These are phyloP conservation scores for Drosophila melanica DNA, from an alignment of 1,140 invertebrate genomes.

Conservation along the genomic window DNA sequence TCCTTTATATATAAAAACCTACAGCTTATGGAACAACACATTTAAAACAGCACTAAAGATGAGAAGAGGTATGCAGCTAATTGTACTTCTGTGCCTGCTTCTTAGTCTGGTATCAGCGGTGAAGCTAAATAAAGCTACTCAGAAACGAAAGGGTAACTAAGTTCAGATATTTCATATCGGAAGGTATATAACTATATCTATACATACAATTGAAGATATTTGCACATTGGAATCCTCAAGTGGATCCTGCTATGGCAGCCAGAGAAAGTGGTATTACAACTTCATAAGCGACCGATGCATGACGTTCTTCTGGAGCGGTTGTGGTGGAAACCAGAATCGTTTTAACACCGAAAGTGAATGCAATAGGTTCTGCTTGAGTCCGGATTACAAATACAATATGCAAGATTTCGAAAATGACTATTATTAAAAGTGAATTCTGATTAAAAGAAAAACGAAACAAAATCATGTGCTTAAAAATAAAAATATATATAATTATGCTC, in stretches of 20 bases:
- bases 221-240: not conserved
- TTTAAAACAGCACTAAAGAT: not conserved
- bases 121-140: not conserved
- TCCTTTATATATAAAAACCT: conserved; percentile 6
- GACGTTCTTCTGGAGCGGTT: conserved; percentile 6
- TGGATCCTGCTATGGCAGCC: not conserved
- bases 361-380: conserved; percentile 11
- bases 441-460: conserved; percentile 20
- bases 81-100: not conserved
- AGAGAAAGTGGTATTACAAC: conserved; percentile 9
- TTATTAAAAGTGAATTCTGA: not conserved
- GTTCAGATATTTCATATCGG: not conserved
- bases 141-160: conserved; percentile 7
- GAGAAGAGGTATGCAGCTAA: not conserved
- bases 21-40: not conserved
- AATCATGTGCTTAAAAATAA: conserved; percentile 10
- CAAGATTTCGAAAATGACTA: conserved; percentile 25
- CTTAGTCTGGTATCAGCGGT: not conserved
- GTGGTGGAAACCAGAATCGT: conserved; percentile 28
- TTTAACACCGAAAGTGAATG: conserved; percentile 5
- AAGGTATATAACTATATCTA: not conserved
- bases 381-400: conserved; percentile 5
- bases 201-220: conserved; percentile 1
- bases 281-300: conserved; percentile 4
- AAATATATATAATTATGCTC: conserved; percentile 19